Evolutionary conservation across 2,113 vertebrate genomes (phyloP).

Genomic region (Grammomys surdaster): DNA sequence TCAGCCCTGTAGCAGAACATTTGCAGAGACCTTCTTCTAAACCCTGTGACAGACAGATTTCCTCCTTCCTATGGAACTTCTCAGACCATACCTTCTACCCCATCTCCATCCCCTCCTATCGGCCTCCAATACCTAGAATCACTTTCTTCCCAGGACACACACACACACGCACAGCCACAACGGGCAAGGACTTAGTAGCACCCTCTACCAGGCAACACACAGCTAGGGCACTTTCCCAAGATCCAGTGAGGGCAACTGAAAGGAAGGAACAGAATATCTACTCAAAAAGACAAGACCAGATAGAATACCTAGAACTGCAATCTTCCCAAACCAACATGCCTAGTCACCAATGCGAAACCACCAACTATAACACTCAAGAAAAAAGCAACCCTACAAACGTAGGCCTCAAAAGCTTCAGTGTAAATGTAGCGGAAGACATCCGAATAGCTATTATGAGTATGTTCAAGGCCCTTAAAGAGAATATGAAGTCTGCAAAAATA

Average conservation of each 20-base stretch:
- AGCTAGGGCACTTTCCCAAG: not conserved
- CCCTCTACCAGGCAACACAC: not conserved
- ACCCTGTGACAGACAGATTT: not conserved
- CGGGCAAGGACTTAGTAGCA: not conserved
- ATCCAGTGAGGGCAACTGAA: not conserved
- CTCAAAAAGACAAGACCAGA: not conserved
- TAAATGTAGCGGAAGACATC: not conserved
- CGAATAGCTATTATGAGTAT: not conserved
- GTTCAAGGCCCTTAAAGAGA: not conserved
- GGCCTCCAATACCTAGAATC: not conserved
- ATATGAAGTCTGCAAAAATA: not conserved
- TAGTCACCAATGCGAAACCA: not conserved
- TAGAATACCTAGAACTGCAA: too few species aligned
- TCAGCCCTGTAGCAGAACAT: not conserved
- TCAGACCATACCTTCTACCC: not conserved
- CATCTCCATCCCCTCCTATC: not conserved
- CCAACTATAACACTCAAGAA: not conserved
- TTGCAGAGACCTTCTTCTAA: not conserved
- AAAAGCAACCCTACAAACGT: not conserved
- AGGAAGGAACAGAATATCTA: not conserved
- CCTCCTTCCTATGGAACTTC: not conserved
- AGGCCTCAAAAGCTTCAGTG: not conserved
- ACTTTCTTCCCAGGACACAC: not conserved
- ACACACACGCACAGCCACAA: too few species aligned
- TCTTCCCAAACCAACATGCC: not conserved